Evolutionary conservation across 92 coral and sea anemone genomes (phyloP).

Genomic region (Micromussa lordhowensis): DNA sequence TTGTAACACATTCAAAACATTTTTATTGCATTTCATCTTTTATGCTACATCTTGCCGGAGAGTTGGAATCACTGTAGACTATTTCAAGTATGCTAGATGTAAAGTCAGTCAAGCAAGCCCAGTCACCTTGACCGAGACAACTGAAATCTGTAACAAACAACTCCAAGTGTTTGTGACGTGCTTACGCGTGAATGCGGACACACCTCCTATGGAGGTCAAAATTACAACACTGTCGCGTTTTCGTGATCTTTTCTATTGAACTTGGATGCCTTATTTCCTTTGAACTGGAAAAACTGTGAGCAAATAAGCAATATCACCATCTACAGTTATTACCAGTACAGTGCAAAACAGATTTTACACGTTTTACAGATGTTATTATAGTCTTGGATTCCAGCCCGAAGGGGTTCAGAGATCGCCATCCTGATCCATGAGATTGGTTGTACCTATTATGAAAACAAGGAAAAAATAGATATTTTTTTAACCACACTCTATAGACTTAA

Average conservation of each 20-base stretch:
- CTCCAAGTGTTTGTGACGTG: constrained; percentile 10
- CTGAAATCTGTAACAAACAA: constrained; percentile 7
- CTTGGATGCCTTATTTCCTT: not conserved
- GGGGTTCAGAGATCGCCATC: no score
- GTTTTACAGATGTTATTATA: not conserved
- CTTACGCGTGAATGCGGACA: not conserved
- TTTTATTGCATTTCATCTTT: not conserved
- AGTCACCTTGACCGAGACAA: constrained; percentile 22
- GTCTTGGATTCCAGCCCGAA: no score
- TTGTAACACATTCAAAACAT: not conserved
- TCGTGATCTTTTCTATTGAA: not conserved
- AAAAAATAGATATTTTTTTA: no score
- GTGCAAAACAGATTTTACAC: not conserved
- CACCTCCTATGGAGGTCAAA: constrained; percentile 10
- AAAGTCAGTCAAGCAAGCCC: constrained; percentile 21
- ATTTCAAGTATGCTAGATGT: not conserved
- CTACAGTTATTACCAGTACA: not conserved
- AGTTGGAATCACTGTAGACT: not conserved
- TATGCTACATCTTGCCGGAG: not conserved
- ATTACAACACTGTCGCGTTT: not conserved
- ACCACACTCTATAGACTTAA: no score
- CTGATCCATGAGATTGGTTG: no score
- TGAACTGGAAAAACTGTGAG: not conserved
- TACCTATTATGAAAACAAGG: no score
- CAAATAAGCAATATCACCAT: not conserved